phyloP scores from a whole-genome alignment of 2,797 vertebrate genomes.

The Rachycentron canadum region DNA sequence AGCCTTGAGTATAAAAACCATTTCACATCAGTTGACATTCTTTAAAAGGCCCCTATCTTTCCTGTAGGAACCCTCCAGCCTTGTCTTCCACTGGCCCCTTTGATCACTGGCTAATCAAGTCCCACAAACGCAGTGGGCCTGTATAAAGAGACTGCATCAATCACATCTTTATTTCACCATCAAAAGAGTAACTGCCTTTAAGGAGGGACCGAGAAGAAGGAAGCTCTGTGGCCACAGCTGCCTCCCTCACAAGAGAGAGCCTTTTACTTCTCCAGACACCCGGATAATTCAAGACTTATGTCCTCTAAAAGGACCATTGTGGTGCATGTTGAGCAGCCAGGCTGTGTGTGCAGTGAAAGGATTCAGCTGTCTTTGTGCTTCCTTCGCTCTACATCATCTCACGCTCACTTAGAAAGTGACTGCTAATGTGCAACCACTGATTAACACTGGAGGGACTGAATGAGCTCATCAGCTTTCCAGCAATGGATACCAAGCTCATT shows the following conservation, averaged over 20 bases:
- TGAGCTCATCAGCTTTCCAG: slow-evolving; percentile 14
- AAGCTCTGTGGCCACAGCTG: slow-evolving; percentile 83
- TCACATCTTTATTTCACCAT: slow-evolving; percentile 74
- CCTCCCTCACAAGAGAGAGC: slow-evolving; percentile 68
- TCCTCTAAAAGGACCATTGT: slow-evolving; percentile 62
- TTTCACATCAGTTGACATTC: slow-evolving; percentile 51
- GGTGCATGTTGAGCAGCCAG: slow-evolving; percentile 32
- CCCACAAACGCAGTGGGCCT: slow-evolving; percentile 62
- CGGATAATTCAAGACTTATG: slow-evolving; percentile 75
- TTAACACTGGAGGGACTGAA: slow-evolving; percentile 27
- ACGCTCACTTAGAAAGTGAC: slow-evolving; percentile 20
- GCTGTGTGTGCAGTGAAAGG: slow-evolving; percentile 41
- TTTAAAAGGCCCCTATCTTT: slow-evolving; percentile 31
- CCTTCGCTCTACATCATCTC: slow-evolving; percentile 19
- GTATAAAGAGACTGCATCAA: slow-evolving; percentile 76
- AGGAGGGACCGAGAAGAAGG: slow-evolving; percentile 67
- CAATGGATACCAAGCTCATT: slow-evolving; percentile 20
- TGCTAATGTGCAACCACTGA: slow-evolving; percentile 25
- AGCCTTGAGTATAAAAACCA: slow-evolving; percentile 31
- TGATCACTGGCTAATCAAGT: slow-evolving; percentile 80
- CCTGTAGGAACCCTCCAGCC: slow-evolving; percentile 27
- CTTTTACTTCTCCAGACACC: slow-evolving; percentile 61
- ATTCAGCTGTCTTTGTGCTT: slow-evolving; percentile 34
- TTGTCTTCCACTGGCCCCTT: slow-evolving; percentile 60
- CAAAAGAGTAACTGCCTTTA: slow-evolving; percentile 67